Conservation (phyloP, 2,113 vertebrate genomes). For the Anhinga rufa region DNA sequence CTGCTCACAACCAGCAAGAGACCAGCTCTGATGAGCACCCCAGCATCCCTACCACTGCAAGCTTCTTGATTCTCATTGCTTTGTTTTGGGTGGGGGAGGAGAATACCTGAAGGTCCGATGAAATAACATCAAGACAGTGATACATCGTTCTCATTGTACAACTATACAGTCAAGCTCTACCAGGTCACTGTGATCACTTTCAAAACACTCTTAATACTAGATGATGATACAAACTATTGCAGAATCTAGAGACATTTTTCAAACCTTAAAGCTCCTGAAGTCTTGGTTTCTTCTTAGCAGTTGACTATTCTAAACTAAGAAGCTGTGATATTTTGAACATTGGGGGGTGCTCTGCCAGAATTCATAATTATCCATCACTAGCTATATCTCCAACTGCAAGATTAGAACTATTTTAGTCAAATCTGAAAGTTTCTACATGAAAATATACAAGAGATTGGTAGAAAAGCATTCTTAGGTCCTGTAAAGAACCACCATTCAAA, state of each 20-base stretch:
- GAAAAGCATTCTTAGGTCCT: neutral
- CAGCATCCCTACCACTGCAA: neutral
- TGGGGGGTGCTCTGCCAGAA: neutral
- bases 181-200: neutral
- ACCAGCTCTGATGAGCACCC: neutral
- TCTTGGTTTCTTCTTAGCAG: neutral
- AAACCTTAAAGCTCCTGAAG: neutral
- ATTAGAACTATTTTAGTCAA: conserved; percentile 1
- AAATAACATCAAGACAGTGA: neutral
- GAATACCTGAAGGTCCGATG: neutral
- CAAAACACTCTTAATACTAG: neutral
- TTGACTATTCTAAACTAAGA: neutral
- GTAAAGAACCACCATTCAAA: neutral
- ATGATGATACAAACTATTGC: neutral
- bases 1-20: neutral
- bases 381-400: neutral
- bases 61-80: neutral
- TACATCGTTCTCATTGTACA: neutral
- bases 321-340: neutral
- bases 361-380: neutral
- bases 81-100: neutral
- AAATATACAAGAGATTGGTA: neutral
- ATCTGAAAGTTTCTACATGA: neutral
- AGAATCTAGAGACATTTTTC: neutral
- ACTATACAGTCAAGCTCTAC: neutral